Percentiles rank a stretch among this genome's conserved stretches.
phyloP scores from a whole-genome alignment of 1,140 invertebrate genomes.

The Zaprionus ornatus region DNA sequence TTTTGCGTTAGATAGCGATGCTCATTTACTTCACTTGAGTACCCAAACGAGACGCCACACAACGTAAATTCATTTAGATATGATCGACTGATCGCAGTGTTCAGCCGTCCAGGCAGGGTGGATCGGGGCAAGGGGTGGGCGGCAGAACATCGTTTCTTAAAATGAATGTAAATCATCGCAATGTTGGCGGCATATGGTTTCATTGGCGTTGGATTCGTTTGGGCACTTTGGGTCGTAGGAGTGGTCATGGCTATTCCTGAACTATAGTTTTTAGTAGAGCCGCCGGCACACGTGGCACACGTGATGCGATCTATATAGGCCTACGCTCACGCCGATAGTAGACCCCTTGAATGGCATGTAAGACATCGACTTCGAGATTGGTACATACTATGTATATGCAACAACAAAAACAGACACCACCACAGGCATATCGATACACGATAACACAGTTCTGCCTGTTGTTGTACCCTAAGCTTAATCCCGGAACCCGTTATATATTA shows the following conservation, averaged over 20 bases:
- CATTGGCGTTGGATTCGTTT: constrained; percentile 57
- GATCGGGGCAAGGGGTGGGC: not conserved
- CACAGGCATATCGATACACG: not conserved
- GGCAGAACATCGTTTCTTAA: not conserved
- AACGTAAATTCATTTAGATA: constrained; percentile 22
- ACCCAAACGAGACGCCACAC: constrained; percentile 66
- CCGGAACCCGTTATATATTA: constrained; percentile 1
- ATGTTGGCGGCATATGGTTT: constrained; percentile 53
- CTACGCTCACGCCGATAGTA: constrained; percentile 35
- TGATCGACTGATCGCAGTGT: constrained; percentile 11
- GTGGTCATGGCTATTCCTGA: constrained; percentile 84
- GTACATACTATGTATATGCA: constrained; percentile 21
- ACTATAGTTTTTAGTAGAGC: constrained; percentile 81
- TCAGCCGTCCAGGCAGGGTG: not conserved
- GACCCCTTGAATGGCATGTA: constrained; percentile 41
- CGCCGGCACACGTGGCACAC: constrained; percentile 31
- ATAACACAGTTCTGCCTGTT: not conserved
- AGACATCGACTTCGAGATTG: constrained; percentile 44
- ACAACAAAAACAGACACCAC: not conserved
- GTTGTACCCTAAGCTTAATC: constrained; percentile 2
- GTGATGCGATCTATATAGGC: constrained; percentile 28
- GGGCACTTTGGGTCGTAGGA: constrained; percentile 79
- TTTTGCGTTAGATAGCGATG: constrained; percentile 83
- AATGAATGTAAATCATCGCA: constrained; percentile 34
- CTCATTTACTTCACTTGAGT: constrained; percentile 82